These are phyloP conservation scores for Colostygia pectinataria DNA, from an alignment of 2,888 invertebrate genomes.

Conservation along the genomic window DNA sequence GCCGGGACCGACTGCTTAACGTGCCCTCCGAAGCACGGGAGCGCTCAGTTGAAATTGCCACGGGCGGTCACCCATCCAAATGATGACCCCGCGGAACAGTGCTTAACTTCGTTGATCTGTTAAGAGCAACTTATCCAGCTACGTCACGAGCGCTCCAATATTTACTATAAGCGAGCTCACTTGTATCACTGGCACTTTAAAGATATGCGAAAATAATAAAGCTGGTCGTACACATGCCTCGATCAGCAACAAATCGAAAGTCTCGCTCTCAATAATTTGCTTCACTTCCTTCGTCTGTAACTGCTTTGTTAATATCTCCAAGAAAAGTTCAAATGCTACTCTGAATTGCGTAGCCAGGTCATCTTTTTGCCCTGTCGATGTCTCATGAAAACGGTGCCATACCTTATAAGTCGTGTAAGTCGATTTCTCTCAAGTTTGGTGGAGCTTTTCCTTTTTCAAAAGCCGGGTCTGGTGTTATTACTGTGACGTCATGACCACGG, in stretches of 20 bases:
- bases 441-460: slow-evolving; percentile 39
- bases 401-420: slow-evolving; percentile 49
- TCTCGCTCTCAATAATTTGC: slow-evolving; percentile 35
- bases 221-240: slow-evolving; percentile 40
- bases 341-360: slow-evolving; percentile 1
- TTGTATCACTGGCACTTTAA: slow-evolving; percentile 49
- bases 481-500: slow-evolving; percentile 61
- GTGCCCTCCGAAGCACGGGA: too few relatives aligned
- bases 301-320: slow-evolving; percentile 16
- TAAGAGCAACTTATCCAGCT: too few relatives aligned
- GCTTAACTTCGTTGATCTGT: too few relatives aligned
- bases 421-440: slow-evolving; percentile 57
- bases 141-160: too few relatives aligned
- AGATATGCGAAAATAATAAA: slow-evolving; percentile 37
- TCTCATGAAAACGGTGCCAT: not conserved
- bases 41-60: too few relatives aligned
- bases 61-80: too few relatives aligned
- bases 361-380: slow-evolving; percentile 4
- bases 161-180: slow-evolving; percentile 48
- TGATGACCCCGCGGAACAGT: too few relatives aligned
- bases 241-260: slow-evolving; percentile 47
- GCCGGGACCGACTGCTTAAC: too few relatives aligned
- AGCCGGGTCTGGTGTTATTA: slow-evolving; percentile 57
- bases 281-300: slow-evolving; percentile 31
- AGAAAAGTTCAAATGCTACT: not conserved